Percentiles rank a stretch among this genome's conserved stretches.
These are phyloP conservation scores for Strix occidentalis DNA, from an alignment of 2,797 vertebrate genomes.

Conservation along the genomic window DNA sequence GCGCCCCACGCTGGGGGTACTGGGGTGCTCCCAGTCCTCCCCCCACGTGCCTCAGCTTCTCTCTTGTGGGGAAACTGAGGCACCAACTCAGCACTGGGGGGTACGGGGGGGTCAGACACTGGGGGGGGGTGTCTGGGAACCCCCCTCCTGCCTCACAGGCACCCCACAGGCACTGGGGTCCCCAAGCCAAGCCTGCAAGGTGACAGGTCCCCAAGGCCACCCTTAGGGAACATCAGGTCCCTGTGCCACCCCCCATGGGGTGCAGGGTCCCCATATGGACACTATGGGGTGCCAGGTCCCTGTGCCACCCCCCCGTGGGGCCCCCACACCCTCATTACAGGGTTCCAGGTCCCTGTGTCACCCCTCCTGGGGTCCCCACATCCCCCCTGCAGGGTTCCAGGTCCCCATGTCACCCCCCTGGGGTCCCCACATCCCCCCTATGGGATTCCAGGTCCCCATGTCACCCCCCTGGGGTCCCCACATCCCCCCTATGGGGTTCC, in stretches of 20 bases:
- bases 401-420: neutral
- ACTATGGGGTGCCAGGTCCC: neutral
- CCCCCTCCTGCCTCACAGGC: neutral
- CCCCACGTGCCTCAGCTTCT: accelerated
- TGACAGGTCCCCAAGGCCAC: neutral
- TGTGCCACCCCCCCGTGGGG: neutral
- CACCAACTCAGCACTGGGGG: neutral
- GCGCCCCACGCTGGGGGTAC: neutral
- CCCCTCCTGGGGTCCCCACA: neutral
- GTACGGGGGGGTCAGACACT: accelerated
- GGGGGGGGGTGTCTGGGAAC: too few relatives aligned
- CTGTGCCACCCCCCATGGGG: neutral
- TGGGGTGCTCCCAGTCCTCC: too few relatives aligned
- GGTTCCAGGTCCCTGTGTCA: too few relatives aligned
- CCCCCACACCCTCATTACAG: too few relatives aligned
- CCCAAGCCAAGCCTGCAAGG: too few relatives aligned
- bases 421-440: neutral
- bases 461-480: neutral
- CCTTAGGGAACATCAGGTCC: too few relatives aligned
- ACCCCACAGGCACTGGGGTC: neutral
- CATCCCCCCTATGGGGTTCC: too few relatives aligned
- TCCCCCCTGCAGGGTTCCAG: neutral
- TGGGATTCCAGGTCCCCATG: neutral
- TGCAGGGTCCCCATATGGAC: too few relatives aligned
- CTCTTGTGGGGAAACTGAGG: neutral